Percentiles rank a stretch among this genome's conserved stretches.
phyloP scores from a whole-genome alignment of 1,140 invertebrate genomes.

The Orussus abietinus region DNA sequence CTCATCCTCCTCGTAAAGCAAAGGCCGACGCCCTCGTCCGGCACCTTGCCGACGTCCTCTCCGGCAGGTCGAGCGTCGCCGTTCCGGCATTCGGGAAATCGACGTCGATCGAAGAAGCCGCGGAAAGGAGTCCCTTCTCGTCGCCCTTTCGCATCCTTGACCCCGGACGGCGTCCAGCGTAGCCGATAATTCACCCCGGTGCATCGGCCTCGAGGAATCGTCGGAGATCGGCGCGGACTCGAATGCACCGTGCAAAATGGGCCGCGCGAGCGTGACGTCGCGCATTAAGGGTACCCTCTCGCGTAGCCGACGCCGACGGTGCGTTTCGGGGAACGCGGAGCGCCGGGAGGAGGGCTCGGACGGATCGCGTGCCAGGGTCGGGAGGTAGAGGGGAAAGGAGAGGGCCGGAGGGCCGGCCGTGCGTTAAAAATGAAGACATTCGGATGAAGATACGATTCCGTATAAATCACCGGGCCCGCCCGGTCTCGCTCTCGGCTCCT shows the following conservation, averaged over 20 bases:
- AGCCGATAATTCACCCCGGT: too few relatives aligned
- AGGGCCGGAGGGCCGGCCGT: not conserved
- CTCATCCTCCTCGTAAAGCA: conserved; percentile 42
- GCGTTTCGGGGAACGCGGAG: not conserved
- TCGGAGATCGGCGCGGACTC: too few relatives aligned
- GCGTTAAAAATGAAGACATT: conserved; percentile 11
- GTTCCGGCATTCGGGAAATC: conserved; percentile 31
- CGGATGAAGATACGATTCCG: conserved; percentile 10
- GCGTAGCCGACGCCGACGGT: not conserved
- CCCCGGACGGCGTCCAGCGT: too few relatives aligned
- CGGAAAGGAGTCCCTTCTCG: conserved; percentile 1
- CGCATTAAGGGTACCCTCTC: not conserved
- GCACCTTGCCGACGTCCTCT: conserved; percentile 26
- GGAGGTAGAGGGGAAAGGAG: too few relatives aligned
- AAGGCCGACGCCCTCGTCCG: conserved; percentile 33
- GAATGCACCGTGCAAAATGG: not conserved
- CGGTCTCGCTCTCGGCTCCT: too few relatives aligned
- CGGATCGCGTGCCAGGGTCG: not conserved
- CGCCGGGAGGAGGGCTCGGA: not conserved
- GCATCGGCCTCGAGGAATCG: too few relatives aligned
- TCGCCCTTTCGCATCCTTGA: too few relatives aligned
- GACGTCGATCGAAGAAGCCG: too few relatives aligned
- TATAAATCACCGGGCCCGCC: conserved; percentile 5
- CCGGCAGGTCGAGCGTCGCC: conserved; percentile 21
- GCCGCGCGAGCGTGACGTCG: not conserved